Evolutionary conservation across 2,888 invertebrate species (phyloP), one percentile per base, ranked within the genome.

Genomic region (Eupithecia subumbrata): DNA sequence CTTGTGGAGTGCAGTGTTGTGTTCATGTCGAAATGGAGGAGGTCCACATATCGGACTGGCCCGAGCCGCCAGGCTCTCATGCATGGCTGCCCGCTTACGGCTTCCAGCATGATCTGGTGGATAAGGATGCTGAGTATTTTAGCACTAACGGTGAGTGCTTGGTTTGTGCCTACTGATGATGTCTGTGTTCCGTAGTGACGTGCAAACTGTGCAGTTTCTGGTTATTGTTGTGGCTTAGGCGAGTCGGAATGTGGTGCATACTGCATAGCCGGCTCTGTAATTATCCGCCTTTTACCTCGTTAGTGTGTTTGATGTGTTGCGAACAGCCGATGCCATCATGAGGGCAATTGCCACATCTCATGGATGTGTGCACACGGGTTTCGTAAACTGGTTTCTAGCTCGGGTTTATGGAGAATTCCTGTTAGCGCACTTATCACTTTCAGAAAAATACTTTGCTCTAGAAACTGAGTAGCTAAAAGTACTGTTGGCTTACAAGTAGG

Each of bases 61-160:
- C 96, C 74, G 96, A 96, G 86, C 96, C 96, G 83, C 96, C 96
- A 85, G 96, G 96, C 84, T 96, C 96, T 87, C 96, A 96, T 95
- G 96, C 97, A 86, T 97, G 97, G 97, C 95, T 97, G 91, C 97
- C 97, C 83, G 97, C 97, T 84, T 97, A 97, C 89, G 97, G 97
- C 84, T 97, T 96, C 94, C 96, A 96, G 93, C 96, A 96, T 89
- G 96, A 96, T 78, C 93, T 96, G 86, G 89, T 94, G 89, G 95
- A 96, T 84, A 95, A 96, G 90, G 96, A 96, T 87, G 73, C 75
- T 60, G 96, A 96, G 90, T 96, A 95, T 91, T 93, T 96, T 86
- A 95, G 95, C 87, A 95, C 96, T 91, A 96, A 95, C 89, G 96
- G 96, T 96, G 95, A 95, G 94, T 95, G 89, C 86, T 85, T 81